A percentile compares a stretch with the other conserved stretches of the same genome.
phyloP scores from a whole-genome alignment of 2,797 vertebrate genomes.

The Synaphobranchus kaupii region DNA sequence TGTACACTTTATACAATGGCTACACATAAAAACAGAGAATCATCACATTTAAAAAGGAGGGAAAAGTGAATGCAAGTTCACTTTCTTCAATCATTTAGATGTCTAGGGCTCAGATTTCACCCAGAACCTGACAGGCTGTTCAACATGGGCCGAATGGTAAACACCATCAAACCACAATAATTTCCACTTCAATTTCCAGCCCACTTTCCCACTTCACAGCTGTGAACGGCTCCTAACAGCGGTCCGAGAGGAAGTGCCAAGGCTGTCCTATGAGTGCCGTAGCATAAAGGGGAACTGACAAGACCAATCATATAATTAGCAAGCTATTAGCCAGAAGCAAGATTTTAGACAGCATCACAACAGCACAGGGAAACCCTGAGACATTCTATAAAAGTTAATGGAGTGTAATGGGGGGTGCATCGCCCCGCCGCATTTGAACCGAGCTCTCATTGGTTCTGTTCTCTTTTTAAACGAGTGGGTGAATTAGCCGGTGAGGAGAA shows the following conservation, averaged over 20 bases:
- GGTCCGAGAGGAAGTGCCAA: slow-evolving; percentile 9
- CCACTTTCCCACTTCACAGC: background rate
- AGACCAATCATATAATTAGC: slow-evolving; percentile 3
- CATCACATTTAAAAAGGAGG: background rate
- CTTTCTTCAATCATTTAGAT: background rate
- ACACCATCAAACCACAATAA: background rate
- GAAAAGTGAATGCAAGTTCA: background rate
- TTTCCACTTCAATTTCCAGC: background rate
- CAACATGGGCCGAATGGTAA: background rate
- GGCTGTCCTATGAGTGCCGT: slow-evolving; percentile 4
- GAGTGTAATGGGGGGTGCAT: background rate
- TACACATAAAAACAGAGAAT: background rate
- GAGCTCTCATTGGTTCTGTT: background rate
- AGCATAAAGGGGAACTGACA: slow-evolving; percentile 16
- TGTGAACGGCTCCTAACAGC: background rate
- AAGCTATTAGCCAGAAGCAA: background rate
- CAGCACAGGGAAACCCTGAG: background rate
- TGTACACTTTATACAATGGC: background rate
- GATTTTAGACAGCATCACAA: background rate
- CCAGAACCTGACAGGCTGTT: background rate
- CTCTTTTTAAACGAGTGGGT: background rate
- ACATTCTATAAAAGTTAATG: background rate
- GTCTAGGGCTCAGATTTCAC: background rate
- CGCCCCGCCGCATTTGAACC: background rate
- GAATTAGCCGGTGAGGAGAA: background rate